Conservation (phyloP, 2,113 vertebrate genomes). For the Cinclus mexicanus region DNA sequence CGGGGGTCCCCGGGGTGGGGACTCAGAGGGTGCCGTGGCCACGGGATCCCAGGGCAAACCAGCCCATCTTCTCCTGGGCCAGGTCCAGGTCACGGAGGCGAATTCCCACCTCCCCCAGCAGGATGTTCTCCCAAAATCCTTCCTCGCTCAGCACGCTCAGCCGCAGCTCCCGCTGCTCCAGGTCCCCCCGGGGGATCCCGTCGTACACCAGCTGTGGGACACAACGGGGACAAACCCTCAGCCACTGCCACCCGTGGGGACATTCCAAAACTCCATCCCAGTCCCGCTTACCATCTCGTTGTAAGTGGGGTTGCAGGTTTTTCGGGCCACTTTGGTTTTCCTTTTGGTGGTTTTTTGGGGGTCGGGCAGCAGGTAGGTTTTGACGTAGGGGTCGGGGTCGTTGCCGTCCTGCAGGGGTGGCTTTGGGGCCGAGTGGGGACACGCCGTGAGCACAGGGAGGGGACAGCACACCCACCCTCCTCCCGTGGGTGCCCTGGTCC, state of each 20-base stretch:
- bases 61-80: constrained; percentile 89
- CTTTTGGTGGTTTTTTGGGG: constrained; percentile 96
- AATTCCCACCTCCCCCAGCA: constrained; percentile 91
- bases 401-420: constrained; percentile 90
- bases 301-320: constrained; percentile 97
- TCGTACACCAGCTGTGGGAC: constrained; percentile 88
- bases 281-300: constrained; percentile 92
- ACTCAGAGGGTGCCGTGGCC: constrained; percentile 74
- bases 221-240: neutral
- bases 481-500: neutral
- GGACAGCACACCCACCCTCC: neutral
- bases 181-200: constrained; percentile 88
- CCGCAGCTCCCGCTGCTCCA: constrained; percentile 91
- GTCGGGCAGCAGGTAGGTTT: constrained; percentile 94
- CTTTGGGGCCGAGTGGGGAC: constrained; percentile 42
- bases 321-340: constrained; percentile 95
- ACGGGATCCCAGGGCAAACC: constrained; percentile 86
- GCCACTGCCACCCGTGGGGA: rapidly evolving
- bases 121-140: constrained; percentile 93
- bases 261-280: rapidly evolving
- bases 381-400: constrained; percentile 95
- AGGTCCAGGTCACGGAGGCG: constrained; percentile 85
- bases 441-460: rapidly evolving
- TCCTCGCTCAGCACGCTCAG: constrained; percentile 92
- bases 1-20: neutral